Evolutionary conservation across 2,113 vertebrate genomes (phyloP), one percentile per base, ranked within the genome.

Genomic region (Clupea harengus): DNA sequence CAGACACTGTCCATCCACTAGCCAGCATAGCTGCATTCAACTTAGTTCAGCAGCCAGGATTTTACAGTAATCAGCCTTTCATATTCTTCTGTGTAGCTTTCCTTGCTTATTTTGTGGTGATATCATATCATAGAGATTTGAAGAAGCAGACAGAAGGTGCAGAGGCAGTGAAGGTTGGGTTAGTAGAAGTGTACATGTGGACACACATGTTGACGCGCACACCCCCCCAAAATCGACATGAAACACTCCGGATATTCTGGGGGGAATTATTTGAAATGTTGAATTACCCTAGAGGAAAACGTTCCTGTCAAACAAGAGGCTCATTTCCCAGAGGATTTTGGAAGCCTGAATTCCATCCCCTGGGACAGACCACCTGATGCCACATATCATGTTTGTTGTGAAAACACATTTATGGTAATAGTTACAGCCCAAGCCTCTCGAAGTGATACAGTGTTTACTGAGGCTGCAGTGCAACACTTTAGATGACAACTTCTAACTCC

Each of bases 351-450:
- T 22, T 20, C 4, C 18, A 5, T 22, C 54, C 54, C 54, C 5
- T 22, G 54, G 18, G 54, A 60, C 4, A 60, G 54, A 60, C 5
- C 54, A 60, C 54, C 54, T 60, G 54, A 60, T 60, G 54, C 54
- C 18, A 20, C 18, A 60, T 60, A 60, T 60, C 54, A 18, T 60
- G 54, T 85, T 72, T 75, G 44, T 83, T 82, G 86, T 64, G 4
- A 87, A 87, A 57, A 60, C 54, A 60, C 54, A 18, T 60, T 20
- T 60, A 4, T 57, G 52, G 22, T 60, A 22, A 60, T 60, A 60
- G 18, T 22, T 60, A 22, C 18, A 18, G 54, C 39, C 39, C 39
- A 39, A 39, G 39, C 5, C 5, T 60, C 18, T 22, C 3, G 0
- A 60, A 60, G 22, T 60, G 20, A 60, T 60, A 22, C 54, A 60